Percentiles rank a stretch among this genome's conserved stretches.
Conservation (phyloP, 2,113 vertebrate genomes). For the Vulpes lagopus region DNA sequence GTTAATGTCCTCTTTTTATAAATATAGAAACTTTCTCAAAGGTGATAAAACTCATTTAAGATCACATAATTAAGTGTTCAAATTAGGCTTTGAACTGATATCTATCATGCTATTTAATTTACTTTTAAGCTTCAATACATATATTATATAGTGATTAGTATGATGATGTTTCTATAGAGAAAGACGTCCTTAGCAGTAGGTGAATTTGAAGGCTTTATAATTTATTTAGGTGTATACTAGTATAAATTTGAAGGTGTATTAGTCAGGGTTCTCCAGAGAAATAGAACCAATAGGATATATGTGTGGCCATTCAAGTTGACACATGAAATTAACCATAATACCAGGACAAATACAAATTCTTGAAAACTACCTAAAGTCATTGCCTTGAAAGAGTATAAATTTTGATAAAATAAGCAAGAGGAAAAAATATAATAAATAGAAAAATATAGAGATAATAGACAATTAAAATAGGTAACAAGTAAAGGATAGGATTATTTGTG, state of each 20-base stretch:
- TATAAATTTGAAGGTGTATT: neutral
- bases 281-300: neutral
- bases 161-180: neutral
- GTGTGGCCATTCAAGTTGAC: neutral
- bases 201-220: neutral
- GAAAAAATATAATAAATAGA: neutral
- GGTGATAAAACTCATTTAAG: neutral
- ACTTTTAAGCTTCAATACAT: neutral
- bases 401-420: neutral
- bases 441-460: neutral
- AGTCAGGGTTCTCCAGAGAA: neutral
- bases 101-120: neutral
- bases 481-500: neutral
- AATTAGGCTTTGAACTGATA: neutral
- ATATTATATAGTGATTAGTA: neutral
- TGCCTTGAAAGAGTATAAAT: neutral
- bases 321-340: neutral
- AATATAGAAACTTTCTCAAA: neutral
- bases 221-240: neutral
- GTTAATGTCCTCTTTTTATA: neutral
- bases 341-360: neutral
- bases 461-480: neutral
- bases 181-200: neutral
- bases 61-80: neutral
- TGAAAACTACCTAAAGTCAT: neutral